Evolutionary conservation across 2,888 invertebrate genomes (phyloP).

Genomic region (Antitype chi): DNA sequence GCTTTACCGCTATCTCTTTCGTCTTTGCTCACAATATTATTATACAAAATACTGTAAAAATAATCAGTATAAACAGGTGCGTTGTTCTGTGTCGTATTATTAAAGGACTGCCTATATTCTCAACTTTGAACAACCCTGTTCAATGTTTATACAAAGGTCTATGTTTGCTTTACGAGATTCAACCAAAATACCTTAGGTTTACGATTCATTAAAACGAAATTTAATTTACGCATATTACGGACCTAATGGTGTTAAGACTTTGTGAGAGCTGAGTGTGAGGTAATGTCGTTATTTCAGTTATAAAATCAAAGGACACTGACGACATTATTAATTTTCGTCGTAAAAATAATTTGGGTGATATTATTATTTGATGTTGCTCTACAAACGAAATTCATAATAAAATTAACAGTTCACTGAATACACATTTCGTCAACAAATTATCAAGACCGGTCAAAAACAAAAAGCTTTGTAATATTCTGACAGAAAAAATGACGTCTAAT

Average conservation of each 20-base stretch:
- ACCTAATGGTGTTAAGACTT: constrained; percentile 68
- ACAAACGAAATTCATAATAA: constrained; percentile 7
- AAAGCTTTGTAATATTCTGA: constrained; percentile 54
- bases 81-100: constrained; percentile 52
- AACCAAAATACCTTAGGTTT: constrained; percentile 75
- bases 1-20: background rate
- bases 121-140: constrained; percentile 43
- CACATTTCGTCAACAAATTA: constrained; percentile 48
- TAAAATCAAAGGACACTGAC: constrained; percentile 19
- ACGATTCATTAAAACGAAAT: constrained; percentile 77
- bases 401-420: constrained; percentile 35
- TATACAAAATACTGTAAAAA: constrained; percentile 37
- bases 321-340: constrained; percentile 5
- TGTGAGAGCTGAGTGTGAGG: constrained; percentile 49
- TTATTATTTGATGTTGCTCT: constrained; percentile 20
- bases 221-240: constrained; percentile 71
- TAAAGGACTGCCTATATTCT: constrained; percentile 59
- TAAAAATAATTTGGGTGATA: background rate
- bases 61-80: constrained; percentile 26
- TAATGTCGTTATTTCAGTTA: constrained; percentile 35
- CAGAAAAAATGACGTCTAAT: constrained; percentile 66
- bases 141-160: constrained; percentile 62
- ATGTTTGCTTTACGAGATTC: constrained; percentile 73
- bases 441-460: constrained; percentile 57
- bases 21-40: constrained; percentile 1